Evolutionary conservation across 2,797 vertebrate genomes (phyloP).

Genomic region (Rhadinocentrus ornatus): DNA sequence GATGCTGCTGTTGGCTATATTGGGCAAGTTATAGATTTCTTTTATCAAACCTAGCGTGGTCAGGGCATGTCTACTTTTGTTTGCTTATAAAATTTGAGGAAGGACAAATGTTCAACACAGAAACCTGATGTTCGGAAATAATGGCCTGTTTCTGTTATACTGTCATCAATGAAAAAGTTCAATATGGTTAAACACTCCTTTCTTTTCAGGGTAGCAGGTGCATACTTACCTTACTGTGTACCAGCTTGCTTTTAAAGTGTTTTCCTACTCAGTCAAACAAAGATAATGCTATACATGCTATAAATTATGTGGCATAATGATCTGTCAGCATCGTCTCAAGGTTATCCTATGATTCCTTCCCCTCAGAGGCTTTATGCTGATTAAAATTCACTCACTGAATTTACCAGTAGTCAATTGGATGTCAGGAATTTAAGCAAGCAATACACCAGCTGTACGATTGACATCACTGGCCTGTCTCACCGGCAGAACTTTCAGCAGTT

Average conservation of each 20-base stretch:
- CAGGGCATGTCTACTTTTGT: not conserved
- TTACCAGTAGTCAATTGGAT: slow-evolving; percentile 33
- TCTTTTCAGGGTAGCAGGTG: slow-evolving; percentile 12
- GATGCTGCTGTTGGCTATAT: too few species aligned
- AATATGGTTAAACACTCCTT: not conserved
- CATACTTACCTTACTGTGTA: not conserved
- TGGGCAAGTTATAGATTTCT: not conserved
- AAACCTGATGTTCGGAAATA: too few species aligned
- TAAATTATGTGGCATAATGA: not conserved
- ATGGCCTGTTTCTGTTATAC: too few species aligned
- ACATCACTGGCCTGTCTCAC: slow-evolving; percentile 16
- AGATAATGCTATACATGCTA: not conserved
- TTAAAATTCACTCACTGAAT: slow-evolving; percentile 21
- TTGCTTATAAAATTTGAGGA: not conserved
- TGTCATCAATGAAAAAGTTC: not conserved
- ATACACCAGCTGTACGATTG: slow-evolving; percentile 33
- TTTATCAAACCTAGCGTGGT: slow-evolving; percentile 8
- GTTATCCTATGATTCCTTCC: slow-evolving; percentile 8
- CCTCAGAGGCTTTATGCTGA: slow-evolving; percentile 6
- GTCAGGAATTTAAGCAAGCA: slow-evolving; percentile 43
- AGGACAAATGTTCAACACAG: not conserved
- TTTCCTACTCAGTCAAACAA: not conserved
- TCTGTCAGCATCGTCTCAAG: slow-evolving; percentile 14
- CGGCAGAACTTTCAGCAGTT: slow-evolving; percentile 25
- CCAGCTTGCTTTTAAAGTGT: not conserved